Evolutionary conservation across 2,113 vertebrate genomes (phyloP).

Genomic region (Colistium nudipinnis): DNA sequence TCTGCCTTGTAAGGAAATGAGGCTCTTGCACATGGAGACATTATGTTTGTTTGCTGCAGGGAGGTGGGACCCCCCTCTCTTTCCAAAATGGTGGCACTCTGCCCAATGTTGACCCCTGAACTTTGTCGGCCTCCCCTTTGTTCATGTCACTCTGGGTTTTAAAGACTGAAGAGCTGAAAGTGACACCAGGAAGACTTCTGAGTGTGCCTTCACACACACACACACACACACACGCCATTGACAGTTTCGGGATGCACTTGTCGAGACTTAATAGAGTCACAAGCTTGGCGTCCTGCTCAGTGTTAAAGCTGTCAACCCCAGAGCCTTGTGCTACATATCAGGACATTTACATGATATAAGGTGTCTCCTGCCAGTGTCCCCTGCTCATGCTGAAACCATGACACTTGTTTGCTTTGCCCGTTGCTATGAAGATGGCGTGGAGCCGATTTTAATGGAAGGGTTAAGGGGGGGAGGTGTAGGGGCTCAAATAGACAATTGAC

Average conservation of each 20-base stretch:
- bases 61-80: not conserved
- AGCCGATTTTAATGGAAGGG: constrained; percentile 64
- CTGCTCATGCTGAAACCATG: constrained; percentile 69
- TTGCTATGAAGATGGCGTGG: constrained; percentile 75
- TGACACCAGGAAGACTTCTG: constrained; percentile 64
- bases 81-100: constrained; percentile 68
- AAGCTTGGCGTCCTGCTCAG: constrained; percentile 65
- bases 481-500: constrained; percentile 33
- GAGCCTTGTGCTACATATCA: constrained; percentile 73
- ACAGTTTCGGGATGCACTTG: constrained; percentile 68
- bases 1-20: constrained; percentile 25
- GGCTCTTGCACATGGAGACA: not conserved
- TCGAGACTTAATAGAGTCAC: constrained; percentile 77
- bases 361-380: constrained; percentile 70
- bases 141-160: constrained; percentile 61
- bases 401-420: constrained; percentile 82
- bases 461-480: constrained; percentile 34
- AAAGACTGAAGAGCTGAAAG: constrained; percentile 74
- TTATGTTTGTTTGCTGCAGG: constrained; percentile 15
- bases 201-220: constrained; percentile 34
- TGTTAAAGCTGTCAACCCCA: constrained; percentile 79
- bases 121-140: constrained; percentile 71
- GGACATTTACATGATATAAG: constrained; percentile 83
- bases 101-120: constrained; percentile 72
- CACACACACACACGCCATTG: constrained; percentile 55